Conservation (phyloP, 2,888 invertebrate species). For the Eupeodes latifasciatus region DNA sequence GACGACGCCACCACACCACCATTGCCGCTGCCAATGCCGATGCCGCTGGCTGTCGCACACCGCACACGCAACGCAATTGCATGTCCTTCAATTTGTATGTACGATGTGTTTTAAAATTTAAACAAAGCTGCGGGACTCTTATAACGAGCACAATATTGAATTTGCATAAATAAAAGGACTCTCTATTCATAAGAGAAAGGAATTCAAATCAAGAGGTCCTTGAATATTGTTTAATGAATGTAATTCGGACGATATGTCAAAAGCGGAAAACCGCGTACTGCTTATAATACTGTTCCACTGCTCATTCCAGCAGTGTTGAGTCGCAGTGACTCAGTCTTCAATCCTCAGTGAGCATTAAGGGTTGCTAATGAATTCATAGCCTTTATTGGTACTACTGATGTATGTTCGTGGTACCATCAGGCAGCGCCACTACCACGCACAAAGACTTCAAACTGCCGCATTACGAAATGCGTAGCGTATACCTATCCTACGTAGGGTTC, state of each 20-base stretch:
- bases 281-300: conserved; percentile 28
- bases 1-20: too few species aligned
- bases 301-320: conserved; percentile 31
- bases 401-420: too few species aligned
- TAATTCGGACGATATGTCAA: conserved; percentile 63
- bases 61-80: conserved; percentile 49
- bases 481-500: neutral
- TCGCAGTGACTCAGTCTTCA: too few species aligned
- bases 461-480: conserved; percentile 60
- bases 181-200: conserved; percentile 24
- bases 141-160: conserved; percentile 42
- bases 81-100: conserved; percentile 39
- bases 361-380: neutral
- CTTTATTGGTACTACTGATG: conserved; percentile 5
- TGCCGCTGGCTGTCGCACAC: conserved; percentile 19
- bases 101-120: conserved; percentile 46
- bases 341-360: neutral
- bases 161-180: conserved; percentile 44
- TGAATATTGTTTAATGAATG: conserved; percentile 58
- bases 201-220: conserved; percentile 69
- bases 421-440: conserved; percentile 64
- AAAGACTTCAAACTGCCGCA: conserved; percentile 37
- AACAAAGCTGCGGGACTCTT: conserved; percentile 59
- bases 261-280: conserved; percentile 58
- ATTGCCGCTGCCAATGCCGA: neutral